phyloP scores from a whole-genome alignment of 2,888 invertebrate species.

The Tetanocera ferruginea region DNA sequence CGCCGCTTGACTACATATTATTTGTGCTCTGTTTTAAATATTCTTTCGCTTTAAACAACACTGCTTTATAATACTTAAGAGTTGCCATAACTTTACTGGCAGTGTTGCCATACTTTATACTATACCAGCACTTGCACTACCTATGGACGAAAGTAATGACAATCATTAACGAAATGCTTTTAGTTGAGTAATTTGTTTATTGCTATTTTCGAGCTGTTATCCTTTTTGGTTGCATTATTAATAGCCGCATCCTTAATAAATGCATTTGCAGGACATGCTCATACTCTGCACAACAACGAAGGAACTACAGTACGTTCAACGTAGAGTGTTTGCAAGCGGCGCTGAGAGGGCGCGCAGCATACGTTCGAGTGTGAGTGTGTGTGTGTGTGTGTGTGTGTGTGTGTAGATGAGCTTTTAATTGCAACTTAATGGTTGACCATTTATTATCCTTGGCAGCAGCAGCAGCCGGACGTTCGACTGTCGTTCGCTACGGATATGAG shows the following conservation, averaged over 20 bases:
- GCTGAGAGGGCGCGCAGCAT: constrained; percentile 7
- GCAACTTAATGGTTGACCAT: constrained; percentile 68
- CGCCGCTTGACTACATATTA: background rate
- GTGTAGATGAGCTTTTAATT: constrained; percentile 68
- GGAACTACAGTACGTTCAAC: constrained; percentile 32
- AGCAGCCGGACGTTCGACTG: constrained; percentile 20
- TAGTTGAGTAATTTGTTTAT: constrained; percentile 60
- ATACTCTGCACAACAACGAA: background rate
- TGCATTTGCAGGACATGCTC: constrained; percentile 27
- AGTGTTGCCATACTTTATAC: background rate
- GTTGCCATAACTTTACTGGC: background rate
- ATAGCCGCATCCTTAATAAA: constrained; percentile 36
- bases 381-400: constrained; percentile 52
- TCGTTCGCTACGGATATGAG: background rate
- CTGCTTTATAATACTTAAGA: background rate
- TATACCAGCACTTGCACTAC: background rate
- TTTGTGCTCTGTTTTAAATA: background rate
- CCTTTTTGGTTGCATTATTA: constrained; percentile 32
- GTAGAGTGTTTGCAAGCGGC: no score
- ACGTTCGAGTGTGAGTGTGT: constrained; percentile 34
- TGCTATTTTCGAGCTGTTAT: constrained; percentile 33
- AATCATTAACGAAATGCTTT: constrained; percentile 44
- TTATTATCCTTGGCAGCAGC: constrained; percentile 58
- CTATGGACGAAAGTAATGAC: constrained; percentile 24
- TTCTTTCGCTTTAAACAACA: background rate